Evolutionary conservation across 2,113 vertebrate genomes (phyloP).

Genomic region (Bufo bufo): DNA sequence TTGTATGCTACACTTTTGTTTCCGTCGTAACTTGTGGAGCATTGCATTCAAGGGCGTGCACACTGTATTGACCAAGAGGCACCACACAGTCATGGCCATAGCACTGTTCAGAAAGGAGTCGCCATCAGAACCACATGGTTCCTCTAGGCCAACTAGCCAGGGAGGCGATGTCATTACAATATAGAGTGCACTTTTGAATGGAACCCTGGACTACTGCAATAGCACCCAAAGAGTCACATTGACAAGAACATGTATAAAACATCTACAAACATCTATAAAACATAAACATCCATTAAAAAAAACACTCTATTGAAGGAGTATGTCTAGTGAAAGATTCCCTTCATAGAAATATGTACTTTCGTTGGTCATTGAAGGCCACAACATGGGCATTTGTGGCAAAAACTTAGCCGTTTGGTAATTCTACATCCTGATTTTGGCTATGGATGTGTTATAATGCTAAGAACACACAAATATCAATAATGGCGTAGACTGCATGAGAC

Average conservation of each 20-base stretch:
- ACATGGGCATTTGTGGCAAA: neutral
- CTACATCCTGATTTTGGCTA: neutral
- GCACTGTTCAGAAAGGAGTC: no score
- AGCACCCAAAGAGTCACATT: neutral
- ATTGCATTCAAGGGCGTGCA: neutral
- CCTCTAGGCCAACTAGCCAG: no score
- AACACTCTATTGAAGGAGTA: neutral
- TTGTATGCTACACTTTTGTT: neutral
- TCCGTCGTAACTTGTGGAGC: no score
- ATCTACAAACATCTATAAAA: no score
- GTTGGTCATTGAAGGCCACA: neutral
- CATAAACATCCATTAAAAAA: no score
- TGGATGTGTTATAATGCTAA: neutral
- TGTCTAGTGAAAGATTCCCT: neutral
- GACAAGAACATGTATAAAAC: neutral
- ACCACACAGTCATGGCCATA: neutral
- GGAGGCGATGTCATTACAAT: neutral
- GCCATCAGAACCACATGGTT: no score
- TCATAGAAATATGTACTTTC: neutral
- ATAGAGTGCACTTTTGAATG: neutral
- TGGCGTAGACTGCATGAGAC: neutral
- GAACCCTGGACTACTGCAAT: neutral
- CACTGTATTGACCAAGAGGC: neutral
- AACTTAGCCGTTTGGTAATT: neutral
- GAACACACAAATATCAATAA: neutral